Evolutionary conservation across 2,797 vertebrate species (phyloP), one percentile per base, ranked within the genome.

Genomic region (Phaenicophaeus curvirostris): DNA sequence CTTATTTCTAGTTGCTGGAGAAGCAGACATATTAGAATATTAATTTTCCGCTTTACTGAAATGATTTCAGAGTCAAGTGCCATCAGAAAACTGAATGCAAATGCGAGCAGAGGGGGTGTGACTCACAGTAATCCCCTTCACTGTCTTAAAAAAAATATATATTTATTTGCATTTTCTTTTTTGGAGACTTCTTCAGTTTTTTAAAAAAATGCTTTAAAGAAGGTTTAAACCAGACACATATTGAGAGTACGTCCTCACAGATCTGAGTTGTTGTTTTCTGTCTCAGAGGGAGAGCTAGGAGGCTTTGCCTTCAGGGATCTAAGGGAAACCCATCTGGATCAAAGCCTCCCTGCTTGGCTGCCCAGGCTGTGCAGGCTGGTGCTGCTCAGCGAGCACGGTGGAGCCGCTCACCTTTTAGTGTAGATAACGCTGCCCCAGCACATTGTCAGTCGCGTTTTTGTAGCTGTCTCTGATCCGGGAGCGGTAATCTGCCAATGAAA

Each of bases 21-120:
- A 96, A 96, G 95, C 96, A 97, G 96, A 95, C 94, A 48, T 97
- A 98, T 98, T 98, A 98, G 97, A 98, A 98, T 98, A 98, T 98
- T 98, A 98, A 98, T 98, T 98, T 98, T 98, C 98, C 95, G 96
- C 98, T 98, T 98, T 98, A 98, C 97, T 98, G 98, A 97, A 98
- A 98, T 97, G 97, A 98, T 97, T 98, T 98, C 93, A 87, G 97
- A 98, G 96, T 97, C 97, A 97, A 97, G 95, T 95, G 95, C 95
- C n/a, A 90, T 96, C 94, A 88, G 96, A 96, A 95, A 84, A 92
- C 90, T 39, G 37, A 96, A 97, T 94, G 96, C 97, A 97, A 97
- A 97, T 97, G 95, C 50, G 67, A 96, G 95, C 92, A 84, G 96
- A 88, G 92, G 92, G 94, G 96, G 94, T 97, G 95, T 89, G 94